Evolutionary conservation across 2,113 vertebrate species (phyloP).

Genomic region (Apistogramma diplotaenia): DNA sequence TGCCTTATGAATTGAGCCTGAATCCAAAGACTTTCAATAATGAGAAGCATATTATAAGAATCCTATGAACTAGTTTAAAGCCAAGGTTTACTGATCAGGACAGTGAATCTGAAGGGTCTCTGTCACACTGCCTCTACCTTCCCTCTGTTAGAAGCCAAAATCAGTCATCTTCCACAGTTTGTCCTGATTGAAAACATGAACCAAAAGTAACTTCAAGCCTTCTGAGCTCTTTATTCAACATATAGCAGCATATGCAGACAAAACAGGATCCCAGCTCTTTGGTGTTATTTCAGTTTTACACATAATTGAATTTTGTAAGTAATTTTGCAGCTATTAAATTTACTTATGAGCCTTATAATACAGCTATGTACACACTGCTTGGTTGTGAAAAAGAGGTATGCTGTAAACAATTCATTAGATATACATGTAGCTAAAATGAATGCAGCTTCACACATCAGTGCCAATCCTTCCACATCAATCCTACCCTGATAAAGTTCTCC

Average conservation of each 20-base stretch:
- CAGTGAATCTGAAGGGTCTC: conserved; percentile 2
- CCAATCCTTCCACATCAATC: too few relatives aligned
- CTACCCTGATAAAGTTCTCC: background rate
- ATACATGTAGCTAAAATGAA: background rate
- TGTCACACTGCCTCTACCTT: background rate
- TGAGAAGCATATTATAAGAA: background rate
- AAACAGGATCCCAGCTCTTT: background rate
- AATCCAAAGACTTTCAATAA: background rate
- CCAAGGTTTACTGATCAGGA: background rate
- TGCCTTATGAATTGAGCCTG: background rate
- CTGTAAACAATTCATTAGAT: background rate
- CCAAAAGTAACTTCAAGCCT: background rate
- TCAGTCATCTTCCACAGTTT: background rate
- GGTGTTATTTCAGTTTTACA: background rate
- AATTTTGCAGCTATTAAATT: background rate
- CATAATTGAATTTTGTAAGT: background rate
- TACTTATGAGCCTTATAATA: background rate
- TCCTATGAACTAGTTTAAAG: background rate
- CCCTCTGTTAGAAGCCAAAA: background rate
- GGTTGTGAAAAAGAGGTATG: background rate
- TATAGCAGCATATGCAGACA: background rate
- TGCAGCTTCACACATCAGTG: background rate
- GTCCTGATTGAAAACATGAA: background rate
- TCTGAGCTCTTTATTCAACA: background rate
- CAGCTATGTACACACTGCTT: background rate